phyloP scores from a whole-genome alignment of 2,797 vertebrate genomes.

The Bradypodion ventrale region DNA sequence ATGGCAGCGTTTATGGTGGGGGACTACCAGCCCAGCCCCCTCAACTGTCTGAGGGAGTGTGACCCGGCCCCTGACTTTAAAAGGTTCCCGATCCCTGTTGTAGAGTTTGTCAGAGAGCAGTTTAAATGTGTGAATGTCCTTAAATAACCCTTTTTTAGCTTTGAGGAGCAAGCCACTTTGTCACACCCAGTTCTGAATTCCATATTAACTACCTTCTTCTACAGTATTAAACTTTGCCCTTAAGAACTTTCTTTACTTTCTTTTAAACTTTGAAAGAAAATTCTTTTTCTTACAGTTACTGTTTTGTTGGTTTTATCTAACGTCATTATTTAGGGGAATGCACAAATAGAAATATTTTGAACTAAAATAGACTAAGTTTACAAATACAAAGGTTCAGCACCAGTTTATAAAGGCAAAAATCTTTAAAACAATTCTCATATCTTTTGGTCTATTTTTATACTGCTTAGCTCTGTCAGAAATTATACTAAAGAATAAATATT shows the following conservation, averaged over 20 bases:
- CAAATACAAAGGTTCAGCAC: slow-evolving; percentile 30
- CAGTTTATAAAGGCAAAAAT: slow-evolving; percentile 28
- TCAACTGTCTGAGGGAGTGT: no score
- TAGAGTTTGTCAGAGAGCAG: slow-evolving; percentile 54
- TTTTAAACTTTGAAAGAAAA: slow-evolving; percentile 69
- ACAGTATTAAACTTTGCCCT: slow-evolving; percentile 78
- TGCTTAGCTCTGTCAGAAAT: slow-evolving; percentile 42
- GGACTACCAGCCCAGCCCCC: no score
- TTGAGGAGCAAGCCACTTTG: slow-evolving; percentile 69
- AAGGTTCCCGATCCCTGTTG: no score
- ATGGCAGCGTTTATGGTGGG: no score
- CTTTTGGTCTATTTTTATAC: slow-evolving; percentile 39
- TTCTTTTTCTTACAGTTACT: slow-evolving; percentile 55
- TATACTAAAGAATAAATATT: slow-evolving; percentile 20
- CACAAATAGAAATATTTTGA: slow-evolving; percentile 54
- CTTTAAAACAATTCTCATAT: slow-evolving; percentile 35
- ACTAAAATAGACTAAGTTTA: slow-evolving; percentile 40
- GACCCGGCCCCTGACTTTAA: no score
- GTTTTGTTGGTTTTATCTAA: slow-evolving; percentile 51
- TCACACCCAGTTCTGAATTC: slow-evolving; percentile 81
- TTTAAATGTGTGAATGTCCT: slow-evolving; percentile 73
- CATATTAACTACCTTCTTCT: slow-evolving; percentile 81
- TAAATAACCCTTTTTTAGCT: slow-evolving; percentile 74
- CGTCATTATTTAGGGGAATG: slow-evolving; percentile 57
- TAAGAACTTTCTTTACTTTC: slow-evolving; percentile 78